Conservation (phyloP, 2,797 vertebrate species). For the Simalia tracyae region DNA sequence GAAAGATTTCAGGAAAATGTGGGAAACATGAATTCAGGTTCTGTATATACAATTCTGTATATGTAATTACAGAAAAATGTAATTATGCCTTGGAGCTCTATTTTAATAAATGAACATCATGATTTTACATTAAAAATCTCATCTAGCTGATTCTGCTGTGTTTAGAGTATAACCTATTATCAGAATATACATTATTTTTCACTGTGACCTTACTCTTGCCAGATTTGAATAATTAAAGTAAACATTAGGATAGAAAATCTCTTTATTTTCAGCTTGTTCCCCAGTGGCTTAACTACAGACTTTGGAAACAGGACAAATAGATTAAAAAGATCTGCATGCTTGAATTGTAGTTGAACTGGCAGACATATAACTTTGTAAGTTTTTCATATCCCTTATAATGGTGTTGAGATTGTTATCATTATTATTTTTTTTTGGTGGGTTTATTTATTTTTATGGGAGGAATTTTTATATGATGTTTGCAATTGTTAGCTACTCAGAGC, state of each 20-base stretch:
- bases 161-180: neutral
- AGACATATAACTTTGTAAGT: neutral
- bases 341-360: neutral
- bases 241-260: neutral
- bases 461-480: neutral
- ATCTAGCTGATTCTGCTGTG: neutral
- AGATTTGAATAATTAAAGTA: neutral
- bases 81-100: neutral
- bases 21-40: neutral
- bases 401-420: neutral
- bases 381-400: neutral
- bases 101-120: neutral
- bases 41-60: neutral
- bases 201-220: neutral
- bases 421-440: neutral
- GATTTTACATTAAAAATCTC: neutral
- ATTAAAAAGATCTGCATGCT: neutral
- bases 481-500: neutral
- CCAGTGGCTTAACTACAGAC: neutral
- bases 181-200: neutral
- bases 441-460: neutral
- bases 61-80: neutral
- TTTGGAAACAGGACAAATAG: neutral
- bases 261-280: neutral
- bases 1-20: neutral